Base-by-base conservation (phyloP, 2,113 vertebrate species). In the Tiliqua scincoides region DNA sequence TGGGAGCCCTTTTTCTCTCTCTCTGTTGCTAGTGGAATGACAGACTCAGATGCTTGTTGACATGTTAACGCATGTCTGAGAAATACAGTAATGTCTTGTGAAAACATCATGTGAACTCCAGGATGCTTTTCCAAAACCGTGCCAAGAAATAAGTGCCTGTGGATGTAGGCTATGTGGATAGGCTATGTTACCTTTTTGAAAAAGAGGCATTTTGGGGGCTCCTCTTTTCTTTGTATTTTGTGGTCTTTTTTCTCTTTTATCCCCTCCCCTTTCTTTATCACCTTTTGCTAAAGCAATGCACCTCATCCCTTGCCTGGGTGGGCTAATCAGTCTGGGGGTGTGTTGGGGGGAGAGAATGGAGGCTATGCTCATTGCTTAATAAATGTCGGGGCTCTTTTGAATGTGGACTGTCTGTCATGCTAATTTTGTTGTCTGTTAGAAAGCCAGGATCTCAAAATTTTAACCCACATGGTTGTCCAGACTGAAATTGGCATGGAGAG, bases 331-430 rank as follows among this genome's bases (percentile, higher is more conserved):
- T 91, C 72, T 92, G 90, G 90, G 89, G 86, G 25, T 75, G 85
- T 32, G 10, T 71, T 3, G 86, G 90, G 92, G 74, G 91, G 89
- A 92, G 91, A 65, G 89, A 91, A 77, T 88, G 92, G 90, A 94
- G 89, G 91, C 92, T 93, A 90, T 92, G 92, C 94, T 95, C 95
- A 95, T 96, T 86, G 95, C 96, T 96, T 96, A 86, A 76, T 94
- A 87, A 94, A 91, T 94, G 95, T 95, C 82, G 89, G 91, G 92
- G 93, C 94, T 94, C 85, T 93, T 94, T 91, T 95, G 67, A 83
- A 91, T 95, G 93, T 93, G 90, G 43, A 94, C 93, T 95, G 95
- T 96, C 95, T 95, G 95, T 96, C 95, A 87, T 85, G 95, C 95
- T 95, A 83, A 92, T 94, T 63, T 92, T 91, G 92, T 95, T 92